phyloP scores from a whole-genome alignment of 2,113 vertebrate species.

The Prunella fulvescens region DNA sequence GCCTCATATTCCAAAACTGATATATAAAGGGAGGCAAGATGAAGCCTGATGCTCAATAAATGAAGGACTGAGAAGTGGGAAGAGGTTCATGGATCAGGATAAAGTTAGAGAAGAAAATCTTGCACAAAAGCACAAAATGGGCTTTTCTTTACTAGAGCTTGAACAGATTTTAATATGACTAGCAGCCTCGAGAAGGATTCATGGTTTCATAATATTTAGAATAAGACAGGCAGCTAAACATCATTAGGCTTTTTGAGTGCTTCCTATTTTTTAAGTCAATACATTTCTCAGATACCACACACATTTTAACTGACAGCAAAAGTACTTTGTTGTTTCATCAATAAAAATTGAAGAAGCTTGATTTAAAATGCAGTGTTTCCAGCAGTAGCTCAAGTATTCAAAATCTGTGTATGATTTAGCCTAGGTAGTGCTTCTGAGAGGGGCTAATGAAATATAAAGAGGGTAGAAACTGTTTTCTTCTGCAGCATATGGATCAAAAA shows the following conservation, averaged over 20 bases:
- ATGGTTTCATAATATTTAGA: background rate
- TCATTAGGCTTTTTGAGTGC: background rate
- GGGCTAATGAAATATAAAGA: background rate
- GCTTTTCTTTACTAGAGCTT: background rate
- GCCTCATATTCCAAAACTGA: background rate
- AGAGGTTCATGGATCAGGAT: background rate
- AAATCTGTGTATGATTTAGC: background rate
- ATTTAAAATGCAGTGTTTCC: background rate
- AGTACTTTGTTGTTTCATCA: background rate
- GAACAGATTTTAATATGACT: background rate
- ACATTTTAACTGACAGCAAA: background rate
- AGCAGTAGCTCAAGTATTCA: background rate
- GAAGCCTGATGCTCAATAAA: background rate
- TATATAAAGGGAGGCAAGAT: background rate
- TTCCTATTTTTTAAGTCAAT: constrained; percentile 13
- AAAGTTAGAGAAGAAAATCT: background rate
- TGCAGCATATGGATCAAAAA: background rate
- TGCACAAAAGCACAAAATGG: background rate
- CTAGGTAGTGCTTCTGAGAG: background rate
- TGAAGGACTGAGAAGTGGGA: background rate
- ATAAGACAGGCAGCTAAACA: background rate
- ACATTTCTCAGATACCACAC: background rate
- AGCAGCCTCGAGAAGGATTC: background rate
- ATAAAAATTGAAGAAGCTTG: background rate
- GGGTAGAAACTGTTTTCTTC: background rate